Conservation (phyloP, 2,113 vertebrate species). For the Strix aluco region DNA sequence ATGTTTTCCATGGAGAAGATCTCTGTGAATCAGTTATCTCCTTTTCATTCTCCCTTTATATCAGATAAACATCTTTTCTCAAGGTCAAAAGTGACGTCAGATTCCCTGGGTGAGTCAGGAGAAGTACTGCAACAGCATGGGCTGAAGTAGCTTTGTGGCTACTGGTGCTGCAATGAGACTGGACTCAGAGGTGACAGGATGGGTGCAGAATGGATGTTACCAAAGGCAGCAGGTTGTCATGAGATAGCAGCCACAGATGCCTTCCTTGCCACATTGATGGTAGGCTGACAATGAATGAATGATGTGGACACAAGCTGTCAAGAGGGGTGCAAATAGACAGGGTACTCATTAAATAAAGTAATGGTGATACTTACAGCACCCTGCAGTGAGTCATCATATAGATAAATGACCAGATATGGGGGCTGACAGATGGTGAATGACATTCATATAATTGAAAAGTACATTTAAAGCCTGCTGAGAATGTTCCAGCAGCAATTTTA, state of each 20-base stretch:
- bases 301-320: background rate
- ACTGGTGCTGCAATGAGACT: background rate
- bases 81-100: background rate
- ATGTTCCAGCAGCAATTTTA: conserved; percentile 24
- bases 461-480: conserved; percentile 49
- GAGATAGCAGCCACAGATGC: background rate
- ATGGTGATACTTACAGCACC: conserved; percentile 30
- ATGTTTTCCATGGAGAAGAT: background rate
- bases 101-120: background rate
- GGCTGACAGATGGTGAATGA: conserved; percentile 60
- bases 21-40: background rate
- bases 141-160: background rate
- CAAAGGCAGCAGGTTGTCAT: background rate
- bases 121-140: fast-evolving
- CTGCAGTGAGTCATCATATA: conserved; percentile 47
- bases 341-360: conserved; percentile 56
- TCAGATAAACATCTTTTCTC: background rate
- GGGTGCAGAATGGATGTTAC: background rate
- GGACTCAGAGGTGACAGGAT: fast-evolving
- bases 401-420: conserved; percentile 41
- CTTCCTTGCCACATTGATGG: background rate
- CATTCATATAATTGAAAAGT: conserved; percentile 49
- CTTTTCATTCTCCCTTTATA: background rate
- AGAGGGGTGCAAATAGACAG: background rate
- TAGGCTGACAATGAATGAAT: conserved; percentile 21